Evolutionary conservation across 64 coral and sea anemone species (phyloP).

Genomic region (Montipora cactus): DNA sequence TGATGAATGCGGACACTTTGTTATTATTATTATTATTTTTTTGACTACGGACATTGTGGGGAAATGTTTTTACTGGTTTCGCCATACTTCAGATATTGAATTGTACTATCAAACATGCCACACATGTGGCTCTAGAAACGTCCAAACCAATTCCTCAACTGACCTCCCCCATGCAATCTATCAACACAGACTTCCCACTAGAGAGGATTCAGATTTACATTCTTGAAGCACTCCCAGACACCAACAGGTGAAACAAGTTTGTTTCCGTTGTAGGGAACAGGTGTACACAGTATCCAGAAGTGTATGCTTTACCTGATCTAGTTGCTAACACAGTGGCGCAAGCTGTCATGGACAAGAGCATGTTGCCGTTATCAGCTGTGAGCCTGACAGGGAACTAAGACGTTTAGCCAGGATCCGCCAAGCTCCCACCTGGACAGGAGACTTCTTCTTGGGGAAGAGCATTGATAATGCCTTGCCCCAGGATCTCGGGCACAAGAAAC

Average conservation of each 20-base stretch:
- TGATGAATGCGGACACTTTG: neutral
- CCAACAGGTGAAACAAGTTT: conserved; percentile 49
- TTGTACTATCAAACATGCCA: conserved; percentile 22
- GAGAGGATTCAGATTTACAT: conserved; percentile 58
- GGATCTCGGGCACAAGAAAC: too few relatives aligned
- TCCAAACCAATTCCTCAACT: conserved; percentile 23
- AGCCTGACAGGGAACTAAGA: too few relatives aligned
- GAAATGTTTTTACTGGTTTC: neutral
- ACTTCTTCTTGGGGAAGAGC: too few relatives aligned
- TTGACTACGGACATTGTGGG: neutral
- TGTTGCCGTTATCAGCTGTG: too few relatives aligned
- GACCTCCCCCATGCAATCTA: conserved; percentile 43
- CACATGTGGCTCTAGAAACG: conserved; percentile 39
- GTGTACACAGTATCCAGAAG: conserved; percentile 35
- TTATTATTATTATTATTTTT: too few relatives aligned
- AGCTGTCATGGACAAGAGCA: conserved; percentile 23
- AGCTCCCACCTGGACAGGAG: too few relatives aligned
- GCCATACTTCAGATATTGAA: conserved; percentile 20
- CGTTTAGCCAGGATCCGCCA: too few relatives aligned
- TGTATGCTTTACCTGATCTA: conserved; percentile 47
- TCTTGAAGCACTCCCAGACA: conserved; percentile 59
- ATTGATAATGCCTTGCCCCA: too few relatives aligned
- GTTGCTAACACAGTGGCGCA: conserved; percentile 24
- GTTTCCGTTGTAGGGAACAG: conserved; percentile 34
- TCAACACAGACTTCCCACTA: conserved; percentile 54